Evolutionary conservation across 2,888 invertebrate species (phyloP).

Genomic region (Heliconius erato): DNA sequence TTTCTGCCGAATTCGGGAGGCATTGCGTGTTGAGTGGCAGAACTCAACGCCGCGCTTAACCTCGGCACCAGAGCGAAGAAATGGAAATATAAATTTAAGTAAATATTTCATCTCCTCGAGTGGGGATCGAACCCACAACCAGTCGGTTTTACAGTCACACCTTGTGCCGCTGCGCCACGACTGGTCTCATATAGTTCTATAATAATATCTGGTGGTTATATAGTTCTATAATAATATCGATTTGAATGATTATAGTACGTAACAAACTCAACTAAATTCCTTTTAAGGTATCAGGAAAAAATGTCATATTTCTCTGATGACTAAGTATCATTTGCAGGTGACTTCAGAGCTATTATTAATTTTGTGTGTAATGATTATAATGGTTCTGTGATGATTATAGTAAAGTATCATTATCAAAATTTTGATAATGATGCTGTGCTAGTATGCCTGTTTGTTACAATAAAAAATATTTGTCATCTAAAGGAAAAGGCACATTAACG

Average conservation of each 20-base stretch:
- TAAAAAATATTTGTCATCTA: background rate
- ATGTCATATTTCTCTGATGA: background rate
- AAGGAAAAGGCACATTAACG: background rate
- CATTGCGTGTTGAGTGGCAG: no score
- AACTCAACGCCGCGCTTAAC: no score
- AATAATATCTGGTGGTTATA: no score
- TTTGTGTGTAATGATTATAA: background rate
- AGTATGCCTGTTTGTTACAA: background rate
- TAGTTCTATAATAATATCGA: background rate
- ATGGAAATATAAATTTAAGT: no score
- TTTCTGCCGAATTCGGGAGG: no score
- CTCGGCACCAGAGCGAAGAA: no score
- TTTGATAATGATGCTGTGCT: background rate
- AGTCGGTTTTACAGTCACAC: no score
- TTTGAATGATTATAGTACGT: background rate
- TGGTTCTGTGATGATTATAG: background rate
- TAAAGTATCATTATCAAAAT: background rate
- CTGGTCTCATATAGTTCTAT: no score
- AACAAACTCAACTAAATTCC: background rate
- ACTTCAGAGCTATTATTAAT: background rate
- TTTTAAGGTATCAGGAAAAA: background rate
- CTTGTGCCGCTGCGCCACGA: no score
- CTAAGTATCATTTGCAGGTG: background rate
- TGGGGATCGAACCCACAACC: no score
- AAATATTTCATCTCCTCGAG: no score